A percentile compares a stretch with the other conserved stretches of the same genome.
phyloP scores from a whole-genome alignment of 23 tunicate species.

The Styela clava region DNA sequence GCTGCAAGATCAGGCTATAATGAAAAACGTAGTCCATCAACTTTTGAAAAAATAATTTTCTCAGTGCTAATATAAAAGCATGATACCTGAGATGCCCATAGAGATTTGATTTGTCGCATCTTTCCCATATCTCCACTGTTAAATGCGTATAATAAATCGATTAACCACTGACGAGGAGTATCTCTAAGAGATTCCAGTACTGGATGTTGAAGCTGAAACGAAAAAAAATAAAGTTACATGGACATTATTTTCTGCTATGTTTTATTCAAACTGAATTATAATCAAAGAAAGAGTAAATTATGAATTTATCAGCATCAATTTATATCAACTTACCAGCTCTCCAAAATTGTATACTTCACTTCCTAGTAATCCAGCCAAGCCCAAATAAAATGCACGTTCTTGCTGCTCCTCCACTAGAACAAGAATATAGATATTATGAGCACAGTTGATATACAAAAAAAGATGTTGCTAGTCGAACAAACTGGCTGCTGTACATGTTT shows the following conservation, averaged over 20 bases:
- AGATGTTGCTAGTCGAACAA: too few species aligned
- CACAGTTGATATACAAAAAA: too few species aligned
- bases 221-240: neutral
- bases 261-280: neutral
- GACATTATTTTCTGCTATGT: neutral
- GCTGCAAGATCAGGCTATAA: conserved; percentile 81
- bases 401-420: conserved; percentile 73
- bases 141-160: conserved; percentile 85
- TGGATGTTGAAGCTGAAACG: conserved; percentile 80
- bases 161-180: conserved; percentile 81
- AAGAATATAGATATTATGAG: neutral
- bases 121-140: conserved; percentile 81
- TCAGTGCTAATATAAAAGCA: too few species aligned
- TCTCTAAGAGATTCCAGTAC: conserved; percentile 59
- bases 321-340: conserved; percentile 59
- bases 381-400: conserved; percentile 90
- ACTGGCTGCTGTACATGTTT: too few species aligned
- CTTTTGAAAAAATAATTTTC: too few species aligned
- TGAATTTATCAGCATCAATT: neutral
- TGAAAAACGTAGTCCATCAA: too few species aligned
- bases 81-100: conserved; percentile 88
- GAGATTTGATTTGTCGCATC: conserved; percentile 46
- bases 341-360: conserved; percentile 81
- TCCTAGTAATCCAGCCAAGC: conserved; percentile 87
- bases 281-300: neutral